A percentile compares a stretch with the other conserved stretches of the same genome.
Evolutionary conservation across 2,113 vertebrate genomes (phyloP).

Genomic region (Saccopteryx bilineata): DNA sequence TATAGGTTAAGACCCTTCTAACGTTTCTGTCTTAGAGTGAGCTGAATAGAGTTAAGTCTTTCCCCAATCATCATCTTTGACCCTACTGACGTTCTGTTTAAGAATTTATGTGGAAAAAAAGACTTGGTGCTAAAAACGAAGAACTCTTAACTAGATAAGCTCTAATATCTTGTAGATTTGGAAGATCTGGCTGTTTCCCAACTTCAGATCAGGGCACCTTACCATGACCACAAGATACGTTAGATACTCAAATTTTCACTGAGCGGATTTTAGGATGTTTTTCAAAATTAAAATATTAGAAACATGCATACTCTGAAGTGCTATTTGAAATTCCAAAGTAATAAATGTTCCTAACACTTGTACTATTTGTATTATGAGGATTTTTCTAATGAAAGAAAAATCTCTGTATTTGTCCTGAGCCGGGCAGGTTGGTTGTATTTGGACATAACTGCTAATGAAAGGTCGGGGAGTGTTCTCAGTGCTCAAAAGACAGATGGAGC

Average conservation of each 20-base stretch:
- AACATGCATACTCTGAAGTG: not conserved
- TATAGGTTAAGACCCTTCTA: not conserved
- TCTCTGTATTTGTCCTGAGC: not conserved
- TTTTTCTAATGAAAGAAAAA: conserved; percentile 43
- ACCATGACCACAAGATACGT: not conserved
- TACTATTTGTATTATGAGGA: not conserved
- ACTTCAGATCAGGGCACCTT: not conserved
- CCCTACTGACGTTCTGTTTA: not conserved
- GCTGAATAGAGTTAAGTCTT: no score
- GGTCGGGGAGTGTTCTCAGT: not conserved
- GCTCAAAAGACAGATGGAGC: not conserved
- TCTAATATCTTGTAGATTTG: not conserved
- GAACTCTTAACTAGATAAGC: not conserved
- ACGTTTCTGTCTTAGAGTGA: not conserved
- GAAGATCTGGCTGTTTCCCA: not conserved
- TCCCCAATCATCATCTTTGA: no score
- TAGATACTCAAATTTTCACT: conserved; percentile 17
- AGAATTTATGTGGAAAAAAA: not conserved
- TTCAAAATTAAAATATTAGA: conserved; percentile 22
- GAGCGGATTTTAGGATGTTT: conserved; percentile 17
- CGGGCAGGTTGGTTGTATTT: not conserved
- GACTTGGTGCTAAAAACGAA: not conserved
- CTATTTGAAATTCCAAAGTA: not conserved
- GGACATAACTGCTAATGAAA: not conserved
- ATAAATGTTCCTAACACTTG: not conserved